These are phyloP conservation scores for Rotaria socialis DNA, from an alignment of 2,888 invertebrate genomes.

Conservation along the genomic window DNA sequence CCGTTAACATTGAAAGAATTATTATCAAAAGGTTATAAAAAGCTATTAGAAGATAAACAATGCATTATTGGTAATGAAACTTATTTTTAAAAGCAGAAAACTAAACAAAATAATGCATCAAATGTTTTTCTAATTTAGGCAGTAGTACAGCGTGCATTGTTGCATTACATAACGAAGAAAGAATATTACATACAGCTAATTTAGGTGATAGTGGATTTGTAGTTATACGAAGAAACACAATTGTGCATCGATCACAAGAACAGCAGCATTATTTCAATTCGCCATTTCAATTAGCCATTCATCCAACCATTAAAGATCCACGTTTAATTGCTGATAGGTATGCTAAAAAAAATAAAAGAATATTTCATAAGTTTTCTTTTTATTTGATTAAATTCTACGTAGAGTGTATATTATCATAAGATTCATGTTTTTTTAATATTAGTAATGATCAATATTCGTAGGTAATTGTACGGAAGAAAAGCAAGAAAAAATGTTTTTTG, in stretches of 20 bases:
- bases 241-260: conserved; percentile 87
- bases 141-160: conserved; percentile 97
- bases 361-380: not conserved
- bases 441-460: not conserved
- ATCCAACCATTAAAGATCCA: conserved; percentile 69
- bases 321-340: conserved; percentile 22
- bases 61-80: conserved; percentile 73
- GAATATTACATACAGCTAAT: conserved; percentile 87
- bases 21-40: conserved; percentile 82
- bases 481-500: not conserved
- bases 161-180: conserved; percentile 80
- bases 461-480: not conserved
- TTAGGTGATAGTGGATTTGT: conserved; percentile 98
- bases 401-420: not conserved
- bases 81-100: not conserved
- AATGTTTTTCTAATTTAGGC: conserved; percentile 64
- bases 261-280: conserved; percentile 99
- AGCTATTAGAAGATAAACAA: conserved; percentile 82
- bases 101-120: not conserved
- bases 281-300: conserved; percentile 89
- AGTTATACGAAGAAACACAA: conserved; percentile 69
- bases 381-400: no score
- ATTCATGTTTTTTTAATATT: not conserved
- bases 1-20: conserved; percentile 79
- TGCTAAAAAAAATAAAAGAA: not conserved